Percentiles rank a stretch among this genome's conserved stretches.
Conservation (phyloP, 2,797 vertebrate species). For the Prunella strophiata region DNA sequence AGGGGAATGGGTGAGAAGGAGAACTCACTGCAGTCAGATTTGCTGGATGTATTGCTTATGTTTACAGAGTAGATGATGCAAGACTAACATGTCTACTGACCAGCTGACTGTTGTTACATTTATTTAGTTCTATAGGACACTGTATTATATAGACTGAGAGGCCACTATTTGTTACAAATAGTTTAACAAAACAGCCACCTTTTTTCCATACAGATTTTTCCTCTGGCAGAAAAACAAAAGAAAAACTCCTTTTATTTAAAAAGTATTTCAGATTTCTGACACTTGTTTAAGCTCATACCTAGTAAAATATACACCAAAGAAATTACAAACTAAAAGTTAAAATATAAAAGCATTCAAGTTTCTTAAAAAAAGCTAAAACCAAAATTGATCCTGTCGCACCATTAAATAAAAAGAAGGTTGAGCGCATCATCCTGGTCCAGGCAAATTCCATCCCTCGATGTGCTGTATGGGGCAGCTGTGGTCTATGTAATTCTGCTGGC, state of each 20-base stretch:
- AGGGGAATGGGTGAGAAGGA: constrained; percentile 67
- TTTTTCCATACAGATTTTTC: constrained; percentile 76
- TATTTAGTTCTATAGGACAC: constrained; percentile 85
- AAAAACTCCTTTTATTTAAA: constrained; percentile 63
- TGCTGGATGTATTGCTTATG: constrained; percentile 70
- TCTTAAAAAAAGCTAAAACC: constrained; percentile 81
- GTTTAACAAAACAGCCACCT: constrained; percentile 83
- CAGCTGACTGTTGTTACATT: constrained; percentile 78
- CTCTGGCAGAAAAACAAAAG: constrained; percentile 81
- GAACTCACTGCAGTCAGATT: constrained; percentile 74
- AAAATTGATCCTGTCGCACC: constrained; percentile 87
- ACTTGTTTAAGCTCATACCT: constrained; percentile 78
- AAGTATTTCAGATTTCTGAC: constrained; percentile 68
- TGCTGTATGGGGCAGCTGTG: constrained; percentile 57
- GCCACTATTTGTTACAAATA: constrained; percentile 89
- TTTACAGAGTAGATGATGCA: constrained; percentile 67
- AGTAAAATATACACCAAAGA: constrained; percentile 95
- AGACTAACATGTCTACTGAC: constrained; percentile 82
- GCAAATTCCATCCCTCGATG: constrained; percentile 73
- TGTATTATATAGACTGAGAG: constrained; percentile 84
- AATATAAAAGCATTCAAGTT: constrained; percentile 90
- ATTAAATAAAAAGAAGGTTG: constrained; percentile 82
- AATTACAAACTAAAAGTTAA: constrained; percentile 84
- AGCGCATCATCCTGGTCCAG: constrained; percentile 73
- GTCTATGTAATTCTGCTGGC: neutral